Base-by-base conservation (phyloP, 2,113 vertebrate genomes). In the Mungos mungo region DNA sequence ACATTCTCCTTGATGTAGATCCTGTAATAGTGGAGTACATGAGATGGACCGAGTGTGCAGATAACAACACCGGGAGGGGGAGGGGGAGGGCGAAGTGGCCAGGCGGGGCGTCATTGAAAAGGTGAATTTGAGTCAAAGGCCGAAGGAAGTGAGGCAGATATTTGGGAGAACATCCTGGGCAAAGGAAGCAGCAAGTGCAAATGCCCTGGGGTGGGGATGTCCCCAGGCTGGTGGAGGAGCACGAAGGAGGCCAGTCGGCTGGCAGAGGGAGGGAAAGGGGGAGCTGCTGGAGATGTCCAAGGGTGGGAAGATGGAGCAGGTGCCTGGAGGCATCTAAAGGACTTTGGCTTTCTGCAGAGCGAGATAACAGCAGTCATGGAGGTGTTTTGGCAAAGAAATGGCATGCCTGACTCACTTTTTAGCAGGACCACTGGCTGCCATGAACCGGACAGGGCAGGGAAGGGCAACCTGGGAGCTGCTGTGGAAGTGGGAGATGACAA, bases 211-310 rank as follows among this genome's bases (percentile, higher is more conserved):
- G 2, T 5, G n/a, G 9, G 45, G 27, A 16, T 19, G 54, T 47
- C 79, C 52, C 74, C 47, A 29, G 35, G 25, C 16, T 18, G 29
- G 29, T 31, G 57, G 31, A 9, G 57, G 69, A 52, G 38, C 38
- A 1, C 4, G 16, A 71, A 57, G 31, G 25, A 66, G 19, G 52
- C 38, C 50, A 0, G 11, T 12, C 47, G 63, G 29, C 41, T 54
- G 63, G 38, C 77, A 5, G 18, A 52, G 19, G 15, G 5, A 35
- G 11, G 1, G 15, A 16, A 33, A 38, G 7, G 5, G 50, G 31
- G 10, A 15, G 5, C 2, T 7, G 15, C 14, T 0, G 1, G n/a
- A 41, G 72, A 38, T 23, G 31, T n/a, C 9, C 3, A 45, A 35
- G 27, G 45, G 33, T 19, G 27, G 7, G 38, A 23, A 35, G 63